Base-by-base conservation (phyloP, 2,113 vertebrate genomes). In the Chitala chitala region DNA sequence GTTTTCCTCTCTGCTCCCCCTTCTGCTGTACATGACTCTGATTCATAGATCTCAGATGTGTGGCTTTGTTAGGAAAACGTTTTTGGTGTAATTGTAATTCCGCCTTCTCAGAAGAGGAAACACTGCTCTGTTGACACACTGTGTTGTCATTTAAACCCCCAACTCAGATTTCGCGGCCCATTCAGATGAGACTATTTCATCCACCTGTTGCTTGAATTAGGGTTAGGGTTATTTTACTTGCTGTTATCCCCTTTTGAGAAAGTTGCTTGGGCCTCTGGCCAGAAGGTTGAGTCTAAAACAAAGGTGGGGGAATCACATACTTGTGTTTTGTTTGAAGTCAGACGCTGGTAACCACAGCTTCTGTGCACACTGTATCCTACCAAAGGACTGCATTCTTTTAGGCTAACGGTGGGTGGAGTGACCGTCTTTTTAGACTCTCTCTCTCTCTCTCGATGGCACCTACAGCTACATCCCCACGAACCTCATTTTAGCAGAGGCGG, bases 1-100 rank as follows among this genome's bases (percentile, higher is more conserved):
- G 75, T 76, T 75, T 77, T 9, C 70, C 75, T 76, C 68, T 73
- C 20, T 24, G 24, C 55, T 69, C 31, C 36, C 48, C 36, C 50
- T 71, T 33, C 72, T 56, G 55, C 46, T 59, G 54, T 10, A 46
- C 40, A 29, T 69, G 10, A 69, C 24, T 20, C 3, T 26, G 31
- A 29, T 69, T 24, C 15, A 15, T 69, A 36, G 8, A 17, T 40
- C 33, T 36, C 64, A n/a, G n/a, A n/a, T n/a, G 4, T 12, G 40
- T 68, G 8, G 22, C 22, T 68, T 66, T 29, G 46, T 31, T n/a
- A 68, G 44, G n/a, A 22, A 44, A 68, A 48, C 29, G 31, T 72
- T 46, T 56, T 50, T 20, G 12, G n/a, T 58, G 24, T 44, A 31
- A 69, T 75, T 59, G 51, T 29, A 48, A 40, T 15, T 12, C 9